A percentile compares a stretch with the other conserved stretches of the same genome.
phyloP scores from a whole-genome alignment of 2,113 vertebrate species.

The Apaloderma vittatum region DNA sequence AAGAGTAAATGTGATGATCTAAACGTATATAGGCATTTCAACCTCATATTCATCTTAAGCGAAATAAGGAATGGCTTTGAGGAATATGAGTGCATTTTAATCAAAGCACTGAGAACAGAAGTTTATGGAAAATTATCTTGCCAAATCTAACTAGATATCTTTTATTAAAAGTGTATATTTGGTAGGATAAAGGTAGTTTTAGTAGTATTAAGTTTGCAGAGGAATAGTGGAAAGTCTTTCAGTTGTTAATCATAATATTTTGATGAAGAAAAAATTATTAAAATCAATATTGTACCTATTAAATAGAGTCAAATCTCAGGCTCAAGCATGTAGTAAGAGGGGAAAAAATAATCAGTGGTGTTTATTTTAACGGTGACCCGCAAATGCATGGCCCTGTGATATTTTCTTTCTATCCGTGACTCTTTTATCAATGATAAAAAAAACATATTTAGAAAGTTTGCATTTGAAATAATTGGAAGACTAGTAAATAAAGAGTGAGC shows the following conservation, averaged over 20 bases:
- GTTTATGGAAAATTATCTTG: conserved; percentile 32
- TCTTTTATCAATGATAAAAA: not conserved
- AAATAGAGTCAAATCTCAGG: not conserved
- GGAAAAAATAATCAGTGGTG: not conserved
- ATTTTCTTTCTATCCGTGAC: not conserved
- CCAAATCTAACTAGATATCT: not conserved
- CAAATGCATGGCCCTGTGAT: not conserved
- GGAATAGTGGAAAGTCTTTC: not conserved
- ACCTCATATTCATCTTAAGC: not conserved
- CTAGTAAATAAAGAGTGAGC: not conserved
- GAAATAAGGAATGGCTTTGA: not conserved
- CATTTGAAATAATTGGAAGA: not conserved
- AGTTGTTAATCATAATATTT: conserved; percentile 26
- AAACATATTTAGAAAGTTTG: not conserved
- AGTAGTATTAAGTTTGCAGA: not conserved
- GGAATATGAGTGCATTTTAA: conserved; percentile 10
- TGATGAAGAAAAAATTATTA: not conserved
- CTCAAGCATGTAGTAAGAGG: not conserved
- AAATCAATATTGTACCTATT: not conserved
- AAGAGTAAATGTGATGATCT: not conserved
- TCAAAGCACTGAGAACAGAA: not conserved
- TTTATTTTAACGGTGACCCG: not conserved
- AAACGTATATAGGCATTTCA: not conserved
- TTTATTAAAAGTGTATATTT: not conserved
- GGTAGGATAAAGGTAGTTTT: conserved; percentile 12